phyloP scores from a whole-genome alignment of 2,113 vertebrate genomes.

The Elanus axillaris region DNA sequence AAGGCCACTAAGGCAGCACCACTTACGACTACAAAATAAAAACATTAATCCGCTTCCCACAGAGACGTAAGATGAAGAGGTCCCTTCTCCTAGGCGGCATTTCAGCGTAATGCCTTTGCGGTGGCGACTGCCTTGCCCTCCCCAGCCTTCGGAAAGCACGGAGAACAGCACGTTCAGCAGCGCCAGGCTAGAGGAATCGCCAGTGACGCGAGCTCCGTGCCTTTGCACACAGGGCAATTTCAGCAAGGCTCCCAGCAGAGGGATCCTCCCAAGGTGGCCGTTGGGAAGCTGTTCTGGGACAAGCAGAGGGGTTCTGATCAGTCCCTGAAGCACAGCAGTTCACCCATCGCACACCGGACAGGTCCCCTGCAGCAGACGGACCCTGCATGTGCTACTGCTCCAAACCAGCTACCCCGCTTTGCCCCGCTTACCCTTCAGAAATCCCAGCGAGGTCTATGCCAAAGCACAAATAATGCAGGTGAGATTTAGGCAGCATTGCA shows the following conservation, averaged over 20 bases:
- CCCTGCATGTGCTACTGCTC: neutral
- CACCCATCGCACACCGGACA: too few relatives aligned
- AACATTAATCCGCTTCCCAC: rapidly evolving
- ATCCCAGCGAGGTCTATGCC: neutral
- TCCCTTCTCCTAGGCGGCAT: rapidly evolving
- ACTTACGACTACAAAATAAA: neutral
- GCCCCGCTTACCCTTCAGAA: neutral
- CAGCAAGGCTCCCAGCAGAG: neutral
- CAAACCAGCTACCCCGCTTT: rapidly evolving
- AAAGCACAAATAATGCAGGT: neutral
- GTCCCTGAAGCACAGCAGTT: neutral
- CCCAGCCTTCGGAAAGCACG: neutral
- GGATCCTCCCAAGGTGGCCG: rapidly evolving
- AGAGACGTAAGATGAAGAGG: neutral
- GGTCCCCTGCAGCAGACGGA: neutral
- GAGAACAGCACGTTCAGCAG: rapidly evolving
- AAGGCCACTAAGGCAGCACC: neutral
- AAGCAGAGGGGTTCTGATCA: rapidly evolving
- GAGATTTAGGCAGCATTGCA: neutral
- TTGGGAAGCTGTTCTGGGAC: neutral
- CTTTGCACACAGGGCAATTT: too few relatives aligned
- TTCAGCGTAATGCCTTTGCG: rapidly evolving
- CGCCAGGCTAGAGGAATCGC: neutral
- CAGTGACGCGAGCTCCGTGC: neutral
- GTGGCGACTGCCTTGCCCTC: neutral